Percentiles rank a stretch among this genome's conserved stretches.
Evolutionary conservation across 2,888 invertebrate species (phyloP).

Genomic region (Limnephilus rhombicus): DNA sequence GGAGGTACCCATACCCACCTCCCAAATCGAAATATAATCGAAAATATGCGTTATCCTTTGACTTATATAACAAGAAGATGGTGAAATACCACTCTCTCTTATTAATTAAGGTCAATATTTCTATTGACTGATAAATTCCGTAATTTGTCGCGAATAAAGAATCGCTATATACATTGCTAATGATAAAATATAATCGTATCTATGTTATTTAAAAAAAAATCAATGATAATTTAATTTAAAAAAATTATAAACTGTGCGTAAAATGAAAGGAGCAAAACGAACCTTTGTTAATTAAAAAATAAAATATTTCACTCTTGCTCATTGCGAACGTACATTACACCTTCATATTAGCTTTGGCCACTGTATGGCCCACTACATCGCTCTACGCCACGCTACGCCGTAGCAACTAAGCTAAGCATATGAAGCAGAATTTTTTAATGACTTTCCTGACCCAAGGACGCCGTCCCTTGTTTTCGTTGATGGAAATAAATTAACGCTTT

Average conservation of each 20-base stretch:
- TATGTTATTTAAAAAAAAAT: too few species aligned
- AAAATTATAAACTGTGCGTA: background rate
- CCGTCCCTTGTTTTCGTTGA: constrained; percentile 59
- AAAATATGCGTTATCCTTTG: too few species aligned
- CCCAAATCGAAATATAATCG: too few species aligned
- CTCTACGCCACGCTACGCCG: background rate
- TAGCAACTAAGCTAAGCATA: constrained; percentile 35
- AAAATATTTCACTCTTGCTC: background rate
- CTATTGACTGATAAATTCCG: too few species aligned
- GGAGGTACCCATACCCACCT: too few species aligned
- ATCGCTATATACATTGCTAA: too few species aligned
- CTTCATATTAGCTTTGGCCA: background rate
- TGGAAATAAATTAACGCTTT: constrained; percentile 65
- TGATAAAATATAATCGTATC: too few species aligned
- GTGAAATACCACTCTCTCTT: too few species aligned
- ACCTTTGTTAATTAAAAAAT: background rate
- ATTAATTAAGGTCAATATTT: too few species aligned
- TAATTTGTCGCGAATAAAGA: too few species aligned
- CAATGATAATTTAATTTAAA: background rate
- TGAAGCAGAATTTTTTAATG: constrained; percentile 61
- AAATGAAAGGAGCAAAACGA: background rate
- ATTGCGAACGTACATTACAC: background rate
- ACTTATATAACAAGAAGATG: too few species aligned
- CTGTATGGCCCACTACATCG: background rate
- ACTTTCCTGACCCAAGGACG: constrained; percentile 45